Conservation (phyloP, 2,113 vertebrate species). For the Podarcis muralis region DNA sequence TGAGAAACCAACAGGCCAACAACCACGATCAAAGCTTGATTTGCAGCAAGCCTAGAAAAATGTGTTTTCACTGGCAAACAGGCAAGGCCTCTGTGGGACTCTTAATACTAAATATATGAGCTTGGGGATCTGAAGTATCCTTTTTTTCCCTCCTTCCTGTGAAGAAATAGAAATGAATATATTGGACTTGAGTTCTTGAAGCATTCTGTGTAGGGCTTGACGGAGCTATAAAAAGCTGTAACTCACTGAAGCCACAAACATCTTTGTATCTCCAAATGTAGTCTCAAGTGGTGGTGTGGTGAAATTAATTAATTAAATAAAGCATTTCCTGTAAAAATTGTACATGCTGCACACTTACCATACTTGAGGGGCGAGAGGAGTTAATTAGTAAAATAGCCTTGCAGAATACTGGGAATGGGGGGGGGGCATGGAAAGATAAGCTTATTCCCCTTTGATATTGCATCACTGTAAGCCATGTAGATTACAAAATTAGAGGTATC, state of each 20-base stretch:
- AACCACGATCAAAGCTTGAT: neutral
- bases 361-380: neutral
- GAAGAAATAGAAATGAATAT: neutral
- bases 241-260: neutral
- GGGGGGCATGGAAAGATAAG: no score
- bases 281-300: neutral
- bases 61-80: neutral
- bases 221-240: slow-evolving; percentile 1
- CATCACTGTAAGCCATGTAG: neutral
- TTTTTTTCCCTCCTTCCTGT: neutral
- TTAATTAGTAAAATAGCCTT: neutral
- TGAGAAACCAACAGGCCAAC: neutral
- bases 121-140: neutral
- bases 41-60: neutral
- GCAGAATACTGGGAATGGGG: neutral
- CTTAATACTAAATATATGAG: neutral
- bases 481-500: no score
- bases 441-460: neutral
- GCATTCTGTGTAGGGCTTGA: neutral
- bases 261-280: slow-evolving; percentile 1
- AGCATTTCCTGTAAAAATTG: neutral
- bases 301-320: neutral
- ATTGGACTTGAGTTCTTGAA: neutral
- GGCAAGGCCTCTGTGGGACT: neutral
- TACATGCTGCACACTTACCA: neutral